Evolutionary conservation across 2,113 vertebrate species (phyloP), one percentile per base, ranked within the genome.

Genomic region (Nycticebus coucang): DNA sequence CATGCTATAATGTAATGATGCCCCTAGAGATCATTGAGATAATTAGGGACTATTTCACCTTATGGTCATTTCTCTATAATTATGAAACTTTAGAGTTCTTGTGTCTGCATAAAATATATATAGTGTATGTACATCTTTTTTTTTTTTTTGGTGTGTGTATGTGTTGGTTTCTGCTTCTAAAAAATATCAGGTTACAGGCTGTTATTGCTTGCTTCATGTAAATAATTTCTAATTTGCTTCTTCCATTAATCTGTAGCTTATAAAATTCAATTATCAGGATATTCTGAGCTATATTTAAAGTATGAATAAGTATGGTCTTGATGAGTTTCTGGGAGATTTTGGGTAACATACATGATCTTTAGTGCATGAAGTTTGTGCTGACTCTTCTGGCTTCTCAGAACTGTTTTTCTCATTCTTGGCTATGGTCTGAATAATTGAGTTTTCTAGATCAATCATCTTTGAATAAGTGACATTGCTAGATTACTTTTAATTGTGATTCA

Each of bases 191-290:
- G 14, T 85, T 84, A 9, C 22, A 83, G 41, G 19, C 18, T 95
- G 19, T 79, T 93, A 72, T 59, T 78, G 90, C 62, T 87, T 95
- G 50, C 64, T 26, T 26, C 79, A 68, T 91, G 57, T 75, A 37
- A 94, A 86, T 85, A 88, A 64, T 96, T 96, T 94, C 50, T 93
- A 85, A 85, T 87, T 91, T 96, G 24, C 62, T 93, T 30, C 24
- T 89, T 84, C 30, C 10, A 41, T 85, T 82, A 13, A 77, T 71
- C 9, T 91, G 19, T 71, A 81, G 72, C 30, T 88, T 95, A 59
- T 85, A 30, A 94, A 95, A 59, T 85, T 89, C 81, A 55, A 89
- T 93, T 30, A 88, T 77, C 62, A 80, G 41, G 24, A 87, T 59
- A 87, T 92, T 86, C 33, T 92, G 59, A 35, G 80, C 21, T 55